These are phyloP conservation scores for Sterrhoptilus dennistouni DNA, from an alignment of 2,113 vertebrate genomes.

Conservation along the genomic window DNA sequence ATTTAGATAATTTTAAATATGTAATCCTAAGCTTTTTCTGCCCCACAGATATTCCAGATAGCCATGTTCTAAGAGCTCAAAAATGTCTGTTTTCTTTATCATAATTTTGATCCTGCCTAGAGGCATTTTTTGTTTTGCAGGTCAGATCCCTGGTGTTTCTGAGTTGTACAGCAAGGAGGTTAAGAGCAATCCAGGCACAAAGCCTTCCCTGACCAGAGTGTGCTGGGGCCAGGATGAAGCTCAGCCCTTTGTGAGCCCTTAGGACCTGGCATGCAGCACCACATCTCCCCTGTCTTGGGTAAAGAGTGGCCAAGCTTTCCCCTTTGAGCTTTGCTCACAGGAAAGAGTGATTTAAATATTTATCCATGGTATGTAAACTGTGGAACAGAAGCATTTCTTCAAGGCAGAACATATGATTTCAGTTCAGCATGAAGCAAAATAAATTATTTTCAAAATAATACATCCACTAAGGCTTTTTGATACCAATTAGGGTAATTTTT, in stretches of 20 bases:
- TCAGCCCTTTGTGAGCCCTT: not conserved
- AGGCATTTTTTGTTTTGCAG: not conserved
- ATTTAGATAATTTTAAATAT: not conserved
- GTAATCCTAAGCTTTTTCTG: not conserved
- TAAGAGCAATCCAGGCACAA: not conserved
- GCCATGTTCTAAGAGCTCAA: not conserved
- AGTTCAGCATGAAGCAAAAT: slow-evolving; percentile 24
- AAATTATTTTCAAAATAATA: slow-evolving; percentile 36
- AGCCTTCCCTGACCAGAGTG: rapidly evolving
- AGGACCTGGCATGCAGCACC: rapidly evolving
- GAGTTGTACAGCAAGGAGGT: not conserved
- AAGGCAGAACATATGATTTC: not conserved
- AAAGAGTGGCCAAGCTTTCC: not conserved
- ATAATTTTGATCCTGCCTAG: not conserved
- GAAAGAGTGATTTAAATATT: slow-evolving; percentile 15
- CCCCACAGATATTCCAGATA: not conserved
- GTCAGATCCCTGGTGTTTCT: not conserved
- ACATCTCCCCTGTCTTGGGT: rapidly evolving
- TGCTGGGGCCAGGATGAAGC: not conserved
- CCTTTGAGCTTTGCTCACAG: not conserved
- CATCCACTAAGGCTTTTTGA: not conserved
- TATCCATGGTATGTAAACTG: slow-evolving; percentile 7
- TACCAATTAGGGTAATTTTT: slow-evolving; percentile 33
- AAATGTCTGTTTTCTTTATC: not conserved
- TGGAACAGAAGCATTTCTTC: not conserved